Base-by-base conservation (phyloP, 1,140 invertebrate species). In the Drosophila miranda region DNA sequence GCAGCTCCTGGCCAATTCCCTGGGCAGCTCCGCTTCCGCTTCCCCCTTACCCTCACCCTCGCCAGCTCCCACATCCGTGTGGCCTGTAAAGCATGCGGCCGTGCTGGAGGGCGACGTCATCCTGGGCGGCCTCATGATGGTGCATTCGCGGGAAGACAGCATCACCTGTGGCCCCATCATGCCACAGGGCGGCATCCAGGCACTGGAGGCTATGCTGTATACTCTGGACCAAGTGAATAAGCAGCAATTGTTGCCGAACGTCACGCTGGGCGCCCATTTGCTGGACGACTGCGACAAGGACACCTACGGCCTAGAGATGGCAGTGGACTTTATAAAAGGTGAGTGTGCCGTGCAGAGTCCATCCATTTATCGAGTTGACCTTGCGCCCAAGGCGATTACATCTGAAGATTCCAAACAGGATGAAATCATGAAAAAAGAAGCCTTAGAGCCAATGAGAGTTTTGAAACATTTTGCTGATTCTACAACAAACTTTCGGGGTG, bases 301-400 rank as follows among this genome's bases (percentile, higher is more conserved):
- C 89, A 99, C 97, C 1, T 98, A 98, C 90, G 98, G 98, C 5
- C 92, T 99, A 41, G 97, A 99, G 86, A 98, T 99, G 95, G 96
- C 97, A 6, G 96, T 99, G 6, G 97, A 99, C 91, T 99, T 99
- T 90, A 99, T 99, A 66, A 97, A 98, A 95, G 97, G 98, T 98
- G 92, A 93, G 94, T 84, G 23, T 11, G 30, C 9, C 3, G 9
- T 3, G 30, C 30, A 11, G 30, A 34, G 11, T 13, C 34, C 3
- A 13, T 23, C n/a, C 13, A 28, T 38, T 19, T 42, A 41, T n/a
- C 14, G n/a, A 19, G 16, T 74, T 19, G 14, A n/a, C 19, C 34
- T 57, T 72, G 30, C 45, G 23, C 48, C 41, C 26, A 52, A 46
- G 41, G 21, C 26, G 14, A 43, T 50, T 48, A 21, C 46, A 38